These are phyloP conservation scores for Anas platyrhynchos DNA, from an alignment of 2,113 vertebrate genomes.

Conservation along the genomic window DNA sequence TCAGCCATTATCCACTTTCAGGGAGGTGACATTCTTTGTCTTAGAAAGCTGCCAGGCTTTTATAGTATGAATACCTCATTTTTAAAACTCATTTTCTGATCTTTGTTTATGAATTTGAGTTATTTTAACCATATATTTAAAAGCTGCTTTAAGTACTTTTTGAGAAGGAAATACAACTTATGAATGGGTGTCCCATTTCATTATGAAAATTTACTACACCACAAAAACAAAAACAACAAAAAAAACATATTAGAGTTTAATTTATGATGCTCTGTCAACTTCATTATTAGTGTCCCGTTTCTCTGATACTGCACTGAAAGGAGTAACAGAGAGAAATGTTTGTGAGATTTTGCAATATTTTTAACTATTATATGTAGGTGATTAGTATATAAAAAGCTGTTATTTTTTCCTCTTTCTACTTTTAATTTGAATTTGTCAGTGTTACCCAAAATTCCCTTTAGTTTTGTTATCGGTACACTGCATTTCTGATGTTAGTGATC, in stretches of 20 bases:
- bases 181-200: background rate
- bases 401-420: too few relatives aligned
- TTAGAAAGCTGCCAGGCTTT: background rate
- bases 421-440: too few relatives aligned
- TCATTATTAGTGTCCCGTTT: background rate
- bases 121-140: background rate
- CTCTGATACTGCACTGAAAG: background rate
- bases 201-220: background rate
- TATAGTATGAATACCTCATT: background rate
- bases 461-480: too few relatives aligned
- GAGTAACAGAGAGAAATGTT: background rate
- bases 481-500: too few relatives aligned
- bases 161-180: background rate
- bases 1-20: background rate
- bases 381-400: too few relatives aligned
- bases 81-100: constrained; percentile 1
- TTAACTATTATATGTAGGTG: background rate
- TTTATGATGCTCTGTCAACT: background rate
- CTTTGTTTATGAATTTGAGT: background rate
- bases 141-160: background rate
- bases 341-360: background rate
- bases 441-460: too few relatives aligned
- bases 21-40: background rate
- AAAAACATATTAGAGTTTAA: background rate
- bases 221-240: background rate